Evolutionary conservation across 30 jellyfish, hydroid and myxozoan species (phyloP).

Genomic region (Haliclystus octoradiatus): DNA sequence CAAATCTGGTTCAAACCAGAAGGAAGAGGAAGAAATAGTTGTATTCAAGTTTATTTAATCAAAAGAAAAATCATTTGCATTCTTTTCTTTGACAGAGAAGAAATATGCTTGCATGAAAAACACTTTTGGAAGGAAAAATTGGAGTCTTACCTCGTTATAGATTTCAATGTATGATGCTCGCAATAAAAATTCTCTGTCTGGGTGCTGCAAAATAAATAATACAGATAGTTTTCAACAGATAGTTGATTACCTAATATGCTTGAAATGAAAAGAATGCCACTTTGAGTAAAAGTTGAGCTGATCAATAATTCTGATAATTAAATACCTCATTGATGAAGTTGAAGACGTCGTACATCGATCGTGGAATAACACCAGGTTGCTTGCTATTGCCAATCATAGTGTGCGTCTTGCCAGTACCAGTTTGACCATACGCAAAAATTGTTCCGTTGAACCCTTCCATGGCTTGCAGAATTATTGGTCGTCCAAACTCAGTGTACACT

Average conservation of each 20-base stretch:
- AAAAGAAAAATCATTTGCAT: too few species aligned
- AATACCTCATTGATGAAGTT: constrained; percentile 40
- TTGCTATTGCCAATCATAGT: constrained; percentile 72
- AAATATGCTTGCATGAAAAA: too few species aligned
- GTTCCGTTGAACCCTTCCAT: constrained; percentile 85
- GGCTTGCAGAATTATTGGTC: constrained; percentile 44
- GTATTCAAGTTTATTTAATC: too few species aligned
- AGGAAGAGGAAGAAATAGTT: too few species aligned
- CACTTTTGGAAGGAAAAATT: too few species aligned
- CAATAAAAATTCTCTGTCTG: constrained; percentile 68
- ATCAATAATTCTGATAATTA: too few species aligned
- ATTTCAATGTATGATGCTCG: constrained; percentile 83
- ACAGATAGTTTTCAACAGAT: not conserved
- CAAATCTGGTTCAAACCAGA: too few species aligned
- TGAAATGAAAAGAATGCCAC: not conserved
- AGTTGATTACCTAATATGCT: not conserved
- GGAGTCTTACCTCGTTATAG: constrained; percentile 52
- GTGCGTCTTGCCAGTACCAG: constrained; percentile 85
- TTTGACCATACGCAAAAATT: constrained; percentile 82
- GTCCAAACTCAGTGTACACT: constrained; percentile 40
- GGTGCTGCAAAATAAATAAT: constrained; percentile 27
- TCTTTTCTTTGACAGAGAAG: too few species aligned
- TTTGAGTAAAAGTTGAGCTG: not conserved
- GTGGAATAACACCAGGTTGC: constrained; percentile 65
- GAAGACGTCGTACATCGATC: constrained; percentile 58